Percentiles rank a stretch among this genome's conserved stretches.
Conservation (phyloP, 2,113 vertebrate genomes). For the Emberiza fucata region DNA sequence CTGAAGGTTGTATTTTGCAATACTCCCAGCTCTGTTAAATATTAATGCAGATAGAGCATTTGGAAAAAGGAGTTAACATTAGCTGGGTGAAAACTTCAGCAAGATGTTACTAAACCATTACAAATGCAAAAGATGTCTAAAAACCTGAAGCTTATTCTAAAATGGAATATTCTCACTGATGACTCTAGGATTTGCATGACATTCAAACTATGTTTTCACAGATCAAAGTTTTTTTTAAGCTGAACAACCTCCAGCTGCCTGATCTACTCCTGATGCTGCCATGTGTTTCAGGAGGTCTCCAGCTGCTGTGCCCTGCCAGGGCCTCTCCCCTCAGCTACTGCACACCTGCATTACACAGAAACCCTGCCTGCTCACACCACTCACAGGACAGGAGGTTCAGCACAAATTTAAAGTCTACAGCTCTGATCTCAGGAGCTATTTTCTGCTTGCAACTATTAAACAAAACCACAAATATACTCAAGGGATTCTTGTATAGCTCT, state of each 20-base stretch:
- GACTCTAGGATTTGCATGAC: background rate
- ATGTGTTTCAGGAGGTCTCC: background rate
- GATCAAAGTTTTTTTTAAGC: background rate
- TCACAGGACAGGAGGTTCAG: background rate
- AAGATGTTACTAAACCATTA: background rate
- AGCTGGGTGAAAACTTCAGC: background rate
- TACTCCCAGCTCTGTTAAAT: background rate
- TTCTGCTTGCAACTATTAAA: background rate
- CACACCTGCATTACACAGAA: accelerated
- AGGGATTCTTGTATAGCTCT: background rate
- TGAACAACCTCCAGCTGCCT: background rate
- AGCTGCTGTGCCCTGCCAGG: background rate
- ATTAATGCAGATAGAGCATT: background rate
- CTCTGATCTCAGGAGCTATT: background rate
- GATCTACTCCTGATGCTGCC: accelerated
- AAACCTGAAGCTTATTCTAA: background rate
- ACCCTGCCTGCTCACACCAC: background rate
- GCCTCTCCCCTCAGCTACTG: background rate
- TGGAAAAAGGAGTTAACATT: background rate
- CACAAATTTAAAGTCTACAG: background rate
- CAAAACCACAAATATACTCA: background rate
- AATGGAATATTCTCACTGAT: background rate
- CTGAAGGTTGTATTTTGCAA: background rate
- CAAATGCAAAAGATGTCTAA: background rate
- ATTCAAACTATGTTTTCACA: background rate